phyloP scores from a whole-genome alignment of 2,113 vertebrate species.

The Brevimyrus niger region DNA sequence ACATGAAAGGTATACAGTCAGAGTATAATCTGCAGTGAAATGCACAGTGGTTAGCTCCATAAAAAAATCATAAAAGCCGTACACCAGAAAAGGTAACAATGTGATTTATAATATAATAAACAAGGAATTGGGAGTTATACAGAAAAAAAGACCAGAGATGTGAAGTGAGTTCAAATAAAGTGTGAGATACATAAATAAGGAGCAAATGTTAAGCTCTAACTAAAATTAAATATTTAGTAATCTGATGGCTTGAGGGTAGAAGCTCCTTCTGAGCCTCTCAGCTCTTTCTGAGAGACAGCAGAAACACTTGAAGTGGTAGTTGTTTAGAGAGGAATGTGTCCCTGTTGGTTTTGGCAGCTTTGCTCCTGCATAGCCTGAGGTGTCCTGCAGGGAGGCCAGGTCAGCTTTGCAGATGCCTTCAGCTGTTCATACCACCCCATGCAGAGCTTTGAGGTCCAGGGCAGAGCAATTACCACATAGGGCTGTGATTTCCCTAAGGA shows the following conservation, averaged over 20 bases:
- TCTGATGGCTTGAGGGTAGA: neutral
- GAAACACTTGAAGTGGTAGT: neutral
- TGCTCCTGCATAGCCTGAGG: neutral
- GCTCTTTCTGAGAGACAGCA: neutral
- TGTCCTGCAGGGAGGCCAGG: neutral
- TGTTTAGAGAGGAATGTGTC: neutral
- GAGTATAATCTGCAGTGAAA: neutral
- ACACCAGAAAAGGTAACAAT: neutral
- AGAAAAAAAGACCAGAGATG: neutral
- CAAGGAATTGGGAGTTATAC: neutral
- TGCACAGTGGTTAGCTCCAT: neutral
- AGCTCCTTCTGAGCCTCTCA: neutral
- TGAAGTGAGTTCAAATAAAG: neutral
- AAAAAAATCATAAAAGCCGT: neutral
- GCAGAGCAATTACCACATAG: neutral
- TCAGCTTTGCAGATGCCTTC: neutral
- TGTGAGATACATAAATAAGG: neutral
- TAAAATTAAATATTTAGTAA: neutral
- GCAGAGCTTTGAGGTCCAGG: neutral
- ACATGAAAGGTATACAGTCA: neutral
- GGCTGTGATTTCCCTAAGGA: neutral
- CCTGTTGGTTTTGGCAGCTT: neutral
- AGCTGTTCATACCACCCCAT: neutral
- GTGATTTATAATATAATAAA: neutral
- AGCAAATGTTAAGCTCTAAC: neutral